These are phyloP conservation scores for Caenorhabditis elegans DNA, from an alignment of 1,140 invertebrate species.

Conservation along the genomic window WBcel235 BX284606.5:6480001-6480500, in stretches of 20 bases:
- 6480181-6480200: neutral
- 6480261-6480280: conserved; percentile 12
- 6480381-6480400: conserved; percentile 15
- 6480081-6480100: conserved; percentile 54
- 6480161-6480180: conserved; percentile 7
- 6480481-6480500: too few relatives aligned
- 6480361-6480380: neutral
- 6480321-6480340: neutral
- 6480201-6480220: neutral
- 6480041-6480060: conserved; percentile 57
- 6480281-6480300: conserved; percentile 28
- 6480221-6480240: neutral
- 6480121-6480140: neutral
- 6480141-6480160: conserved; percentile 11
- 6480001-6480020: conserved; percentile 59
- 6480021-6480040: conserved; percentile 60
- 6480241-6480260: neutral
- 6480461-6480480: neutral
- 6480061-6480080: conserved; percentile 49
- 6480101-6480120: conserved; percentile 40
- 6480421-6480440: neutral
- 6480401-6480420: conserved; percentile 18
- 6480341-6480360: neutral
- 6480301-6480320: neutral
- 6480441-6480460: conserved; percentile 15